Percentiles rank a stretch among this genome's conserved stretches.
Conservation (phyloP, 2,797 vertebrate genomes). For the Myoxocephalus aenaeus region DNA sequence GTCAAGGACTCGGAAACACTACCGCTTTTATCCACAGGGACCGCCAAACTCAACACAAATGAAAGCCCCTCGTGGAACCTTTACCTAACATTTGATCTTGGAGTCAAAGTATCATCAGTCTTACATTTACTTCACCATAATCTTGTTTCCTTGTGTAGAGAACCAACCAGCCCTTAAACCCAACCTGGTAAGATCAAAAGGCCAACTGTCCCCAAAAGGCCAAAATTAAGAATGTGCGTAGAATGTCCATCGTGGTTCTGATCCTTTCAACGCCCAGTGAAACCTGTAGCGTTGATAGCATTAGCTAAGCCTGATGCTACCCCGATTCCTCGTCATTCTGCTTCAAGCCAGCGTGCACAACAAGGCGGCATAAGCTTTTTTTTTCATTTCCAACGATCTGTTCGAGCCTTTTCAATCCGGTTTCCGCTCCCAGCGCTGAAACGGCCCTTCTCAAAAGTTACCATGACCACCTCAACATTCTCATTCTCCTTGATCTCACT, state of each 20-base stretch:
- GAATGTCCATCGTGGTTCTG: not conserved
- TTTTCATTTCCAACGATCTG: no score
- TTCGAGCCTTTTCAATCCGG: no score
- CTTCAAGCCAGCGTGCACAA: conserved; percentile 31
- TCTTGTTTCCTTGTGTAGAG: not conserved
- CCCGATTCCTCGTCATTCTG: not conserved
- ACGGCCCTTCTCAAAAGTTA: no score
- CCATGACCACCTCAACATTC: no score
- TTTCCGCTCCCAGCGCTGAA: no score
- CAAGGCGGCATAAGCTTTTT: conserved; percentile 61
- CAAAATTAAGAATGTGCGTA: not conserved
- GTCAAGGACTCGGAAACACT: not conserved
- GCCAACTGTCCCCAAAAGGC: not conserved
- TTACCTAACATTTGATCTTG: not conserved
- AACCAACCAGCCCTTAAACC: not conserved
- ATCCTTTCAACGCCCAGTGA: no score
- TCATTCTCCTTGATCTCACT: no score
- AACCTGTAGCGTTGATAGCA: not conserved
- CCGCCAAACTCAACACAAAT: not conserved
- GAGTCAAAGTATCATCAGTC: not conserved
- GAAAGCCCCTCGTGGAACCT: no score
- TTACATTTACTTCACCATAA: not conserved
- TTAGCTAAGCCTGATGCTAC: not conserved
- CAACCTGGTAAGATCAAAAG: not conserved
- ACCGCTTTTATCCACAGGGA: not conserved